Base-by-base conservation (phyloP, 2,113 vertebrate genomes). In the Amphilophus citrinellus region DNA sequence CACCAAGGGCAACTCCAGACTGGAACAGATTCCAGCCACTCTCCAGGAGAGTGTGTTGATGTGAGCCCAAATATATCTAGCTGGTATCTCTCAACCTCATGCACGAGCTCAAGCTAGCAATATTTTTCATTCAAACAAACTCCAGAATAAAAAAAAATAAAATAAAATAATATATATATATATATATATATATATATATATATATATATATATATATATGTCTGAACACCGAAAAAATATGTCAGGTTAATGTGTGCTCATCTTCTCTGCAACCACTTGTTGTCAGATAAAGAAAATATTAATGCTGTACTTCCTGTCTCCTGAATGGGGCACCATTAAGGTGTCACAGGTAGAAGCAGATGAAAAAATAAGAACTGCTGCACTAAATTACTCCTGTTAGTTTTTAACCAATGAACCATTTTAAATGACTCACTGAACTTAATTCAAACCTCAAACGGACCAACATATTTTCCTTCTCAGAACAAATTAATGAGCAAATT, bases 371-470 rank as follows among this genome's bases (percentile, higher is more conserved):
- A 10, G 42, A 30, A 39, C 62, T 22, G 62, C 62, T 14, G 61
- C 37, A 24, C 37, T 42, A 39, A 5, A 24, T 24, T 6, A 22
- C 15, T 57, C 18, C 53, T 9, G 37, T 24, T n/a, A 65, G 62
- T 6, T 13, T 87, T 57, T 57, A 57, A 1, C 5, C 4, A 0
- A 42, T 2, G 9, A 11, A 24, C 17, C 6, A 6, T 30, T 39
- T 57, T 10, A 68, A 76, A n/a, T 8, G 53, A 87, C 47, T 71
- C 24, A 44, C 50, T 62, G 20, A 47, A 13, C 63, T 71, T 57
- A 57, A 79, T 22, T 10, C 18, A 58, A 3, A 44, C 20, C 61
- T 68, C 35, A 1, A 47, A 50, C 35, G 32, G 27, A 60, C 42
- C 44, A 8, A 14, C 59, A 77, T 2, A 22, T 44, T 61, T 14